Conservation (phyloP, 2,113 vertebrate genomes). For the Dicerorhinus sumatrensis region DNA sequence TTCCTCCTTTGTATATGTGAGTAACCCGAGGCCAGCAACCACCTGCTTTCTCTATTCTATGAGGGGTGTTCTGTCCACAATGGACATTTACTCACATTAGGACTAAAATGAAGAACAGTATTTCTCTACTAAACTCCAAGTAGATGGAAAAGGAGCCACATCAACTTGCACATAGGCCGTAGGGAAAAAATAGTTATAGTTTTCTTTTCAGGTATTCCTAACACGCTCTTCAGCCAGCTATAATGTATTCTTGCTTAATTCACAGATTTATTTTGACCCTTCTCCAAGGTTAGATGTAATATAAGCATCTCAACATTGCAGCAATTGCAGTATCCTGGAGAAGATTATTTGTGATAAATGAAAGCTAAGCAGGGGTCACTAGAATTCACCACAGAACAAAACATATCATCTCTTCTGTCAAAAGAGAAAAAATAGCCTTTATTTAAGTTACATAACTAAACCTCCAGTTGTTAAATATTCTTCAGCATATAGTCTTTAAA, state of each 20-base stretch:
- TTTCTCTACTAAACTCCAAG: neutral
- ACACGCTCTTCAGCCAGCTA: conserved; percentile 31
- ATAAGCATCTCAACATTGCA: conserved; percentile 68
- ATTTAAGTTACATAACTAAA: conserved; percentile 56
- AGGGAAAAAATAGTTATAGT: neutral
- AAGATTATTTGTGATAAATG: conserved; percentile 72
- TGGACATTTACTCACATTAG: neutral
- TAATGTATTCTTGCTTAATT: conserved; percentile 76
- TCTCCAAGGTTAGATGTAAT: conserved; percentile 74
- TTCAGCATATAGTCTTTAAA: conserved; percentile 46
- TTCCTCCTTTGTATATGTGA: neutral
- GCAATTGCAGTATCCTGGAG: conserved; percentile 55
- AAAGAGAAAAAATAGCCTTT: conserved; percentile 46
- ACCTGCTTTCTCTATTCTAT: neutral
- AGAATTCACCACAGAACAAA: conserved; percentile 69
- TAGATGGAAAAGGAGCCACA: neutral
- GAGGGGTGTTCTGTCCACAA: neutral
- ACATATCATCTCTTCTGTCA: conserved; percentile 60
- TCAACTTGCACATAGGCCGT: neutral
- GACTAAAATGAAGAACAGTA: neutral
- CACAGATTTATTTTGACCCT: conserved; percentile 75
- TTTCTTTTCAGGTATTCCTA: conserved; percentile 57
- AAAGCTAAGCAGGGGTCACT: conserved; percentile 73
- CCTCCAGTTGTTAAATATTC: conserved; percentile 35
- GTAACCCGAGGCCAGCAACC: neutral